These are phyloP conservation scores for Dipodomys stephensi DNA, from an alignment of 2,113 vertebrate species.

Conservation along the genomic window DNA sequence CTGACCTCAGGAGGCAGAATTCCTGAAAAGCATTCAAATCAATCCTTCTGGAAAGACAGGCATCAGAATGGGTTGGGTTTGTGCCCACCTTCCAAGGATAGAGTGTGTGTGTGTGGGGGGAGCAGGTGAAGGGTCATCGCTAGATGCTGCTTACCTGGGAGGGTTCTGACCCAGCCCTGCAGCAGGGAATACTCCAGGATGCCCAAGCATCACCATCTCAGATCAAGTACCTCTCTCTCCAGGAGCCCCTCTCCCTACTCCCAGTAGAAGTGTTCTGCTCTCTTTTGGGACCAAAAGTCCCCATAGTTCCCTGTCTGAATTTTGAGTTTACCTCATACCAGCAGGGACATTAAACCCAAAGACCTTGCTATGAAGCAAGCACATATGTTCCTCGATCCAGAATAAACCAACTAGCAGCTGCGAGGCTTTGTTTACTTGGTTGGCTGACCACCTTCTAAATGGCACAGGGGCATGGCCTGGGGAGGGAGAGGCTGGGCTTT, in stretches of 20 bases:
- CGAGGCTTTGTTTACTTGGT: not conserved
- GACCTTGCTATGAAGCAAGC: not conserved
- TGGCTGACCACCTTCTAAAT: not conserved
- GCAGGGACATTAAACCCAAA: not conserved
- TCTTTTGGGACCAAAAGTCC: not conserved
- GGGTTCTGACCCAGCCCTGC: not conserved
- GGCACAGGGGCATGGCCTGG: no score
- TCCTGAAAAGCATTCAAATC: slow-evolving; percentile 52
- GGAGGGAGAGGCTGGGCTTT: not conserved
- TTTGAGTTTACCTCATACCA: not conserved
- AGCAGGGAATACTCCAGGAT: not conserved
- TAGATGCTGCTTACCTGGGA: not conserved
- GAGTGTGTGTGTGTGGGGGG: no score
- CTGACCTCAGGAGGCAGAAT: slow-evolving; percentile 68
- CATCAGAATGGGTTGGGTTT: not conserved
- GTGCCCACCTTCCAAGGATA: not conserved
- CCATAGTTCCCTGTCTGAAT: not conserved
- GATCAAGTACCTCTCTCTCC: not conserved
- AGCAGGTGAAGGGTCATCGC: not conserved
- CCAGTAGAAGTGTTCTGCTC: not conserved
- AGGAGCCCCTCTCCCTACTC: not conserved
- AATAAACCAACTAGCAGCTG: not conserved
- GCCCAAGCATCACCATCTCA: not conserved
- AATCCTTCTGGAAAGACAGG: slow-evolving; percentile 59
- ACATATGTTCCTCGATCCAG: not conserved